Evolutionary conservation across 2,113 vertebrate genomes (phyloP).

Genomic region (Dipodomys spectabilis): DNA sequence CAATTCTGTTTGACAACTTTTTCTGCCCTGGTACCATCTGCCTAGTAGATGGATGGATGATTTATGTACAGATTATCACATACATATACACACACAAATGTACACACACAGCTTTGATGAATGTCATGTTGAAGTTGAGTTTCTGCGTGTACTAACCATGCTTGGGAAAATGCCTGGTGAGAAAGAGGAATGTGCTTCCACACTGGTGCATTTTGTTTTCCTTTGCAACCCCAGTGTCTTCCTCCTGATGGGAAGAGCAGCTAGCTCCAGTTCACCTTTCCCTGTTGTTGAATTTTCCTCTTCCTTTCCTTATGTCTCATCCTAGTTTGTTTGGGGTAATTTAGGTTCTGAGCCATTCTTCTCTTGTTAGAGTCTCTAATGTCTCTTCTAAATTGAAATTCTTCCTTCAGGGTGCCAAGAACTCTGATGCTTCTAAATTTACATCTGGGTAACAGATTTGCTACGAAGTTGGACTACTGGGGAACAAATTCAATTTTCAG

Average conservation of each 20-base stretch:
- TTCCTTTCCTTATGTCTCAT: conserved; percentile 30
- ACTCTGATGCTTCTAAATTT: conserved; percentile 77
- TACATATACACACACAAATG: not conserved
- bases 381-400: conserved; percentile 78
- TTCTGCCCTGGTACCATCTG: conserved; percentile 26
- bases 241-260: not conserved
- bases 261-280: conserved; percentile 7
- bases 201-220: not conserved
- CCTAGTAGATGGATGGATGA: conserved; percentile 4
- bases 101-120: not conserved
- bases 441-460: conserved; percentile 81
- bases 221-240: not conserved
- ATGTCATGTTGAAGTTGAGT: not conserved
- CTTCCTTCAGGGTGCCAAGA: conserved; percentile 76
- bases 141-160: not conserved
- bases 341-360: conserved; percentile 72
- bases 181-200: not conserved
- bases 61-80: not conserved
- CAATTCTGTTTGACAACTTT: conserved; percentile 42
- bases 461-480: conserved; percentile 70
- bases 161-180: not conserved
- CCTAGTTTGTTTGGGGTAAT: conserved; percentile 74
- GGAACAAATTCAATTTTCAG: conserved; percentile 71
- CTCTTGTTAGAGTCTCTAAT: conserved; percentile 66
- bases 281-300: not conserved